Conservation (phyloP, 2,888 invertebrate species). For the Toxonevra muliebris region DNA sequence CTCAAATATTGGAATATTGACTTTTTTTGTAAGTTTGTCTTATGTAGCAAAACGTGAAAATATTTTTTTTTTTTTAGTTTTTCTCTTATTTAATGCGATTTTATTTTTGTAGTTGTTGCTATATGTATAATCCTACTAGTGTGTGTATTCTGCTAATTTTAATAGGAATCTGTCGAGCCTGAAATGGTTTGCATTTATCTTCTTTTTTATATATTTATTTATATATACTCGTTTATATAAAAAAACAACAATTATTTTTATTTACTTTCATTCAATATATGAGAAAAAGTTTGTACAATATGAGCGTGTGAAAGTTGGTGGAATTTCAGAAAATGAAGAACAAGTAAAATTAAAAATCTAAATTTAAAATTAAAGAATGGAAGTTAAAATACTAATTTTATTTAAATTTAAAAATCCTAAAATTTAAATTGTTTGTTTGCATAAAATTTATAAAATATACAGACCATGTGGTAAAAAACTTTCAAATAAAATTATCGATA, state of each 20-base stretch:
- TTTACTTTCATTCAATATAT: conserved; percentile 7
- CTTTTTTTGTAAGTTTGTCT: background rate
- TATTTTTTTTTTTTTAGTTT: conserved; percentile 1
- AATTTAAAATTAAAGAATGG: too few species aligned
- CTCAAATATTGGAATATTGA: background rate
- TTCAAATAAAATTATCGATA: background rate
- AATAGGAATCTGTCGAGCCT: conserved; percentile 50
- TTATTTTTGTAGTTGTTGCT: background rate
- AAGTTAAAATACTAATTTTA: too few species aligned
- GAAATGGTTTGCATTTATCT: conserved; percentile 45
- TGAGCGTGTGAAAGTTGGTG: too few species aligned
- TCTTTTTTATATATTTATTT: conserved; percentile 22
- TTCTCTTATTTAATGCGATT: background rate
- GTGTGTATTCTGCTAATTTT: conserved; percentile 30
- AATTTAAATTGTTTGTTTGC: too few species aligned
- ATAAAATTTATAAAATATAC: too few species aligned
- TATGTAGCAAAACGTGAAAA: background rate
- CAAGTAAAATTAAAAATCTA: too few species aligned
- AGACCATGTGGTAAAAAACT: too few species aligned
- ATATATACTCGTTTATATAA: conserved; percentile 12
- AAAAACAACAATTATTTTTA: conserved; percentile 8
- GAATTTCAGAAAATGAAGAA: too few species aligned
- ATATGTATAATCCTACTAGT: background rate
- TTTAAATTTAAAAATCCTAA: too few species aligned
- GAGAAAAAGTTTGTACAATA: too few species aligned